Base-by-base conservation (phyloP, 2,888 invertebrate genomes). In the Exocentrus adspersus region DNA sequence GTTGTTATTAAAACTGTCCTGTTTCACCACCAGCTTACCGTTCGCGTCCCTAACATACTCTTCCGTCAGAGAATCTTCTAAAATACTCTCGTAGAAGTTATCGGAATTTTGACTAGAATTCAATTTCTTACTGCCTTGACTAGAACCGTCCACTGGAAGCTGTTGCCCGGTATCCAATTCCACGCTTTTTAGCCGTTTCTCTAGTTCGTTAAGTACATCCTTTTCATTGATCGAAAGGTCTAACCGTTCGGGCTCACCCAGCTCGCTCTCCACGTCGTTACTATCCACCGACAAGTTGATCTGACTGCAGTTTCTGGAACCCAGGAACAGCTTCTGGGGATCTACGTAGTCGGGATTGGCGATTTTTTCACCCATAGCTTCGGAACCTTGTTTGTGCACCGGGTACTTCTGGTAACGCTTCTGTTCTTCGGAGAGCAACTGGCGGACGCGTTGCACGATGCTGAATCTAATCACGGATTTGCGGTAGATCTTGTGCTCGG, bases 261-360 rank as follows among this genome's bases (percentile, higher is more conserved):
- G 52, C 54, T 75, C 76, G 9, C 69, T 60, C 19, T 70, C 63
- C 56, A 65, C 62, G 42, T 70, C 61, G 59, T 66, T 59, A 62
- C 73, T 65, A 50, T 64, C 64, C 54, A 65, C 61, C 12, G 66
- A 59, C 43, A 73, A 53, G 43, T 71, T 70, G 20, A 70, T 63
- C 77, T 76, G 71, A 61, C 68, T 67, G 67, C 70, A 68, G 46
- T 67, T 75, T 42, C 75, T 60, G 1, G 77, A 76, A 41, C 72
- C 74, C 9, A 70, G 58, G 51, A 82, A 87, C 16, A 93, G 83
- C 14, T 90, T 88, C 52, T 89, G 88, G 0, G 94, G 94, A 79
- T 94, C 93, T 0, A 91, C 92, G 75, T 95, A 95, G 78, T 95
- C 94, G 0, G 92, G 90, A 72, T 92, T 90, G 0, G 95, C 95